These are phyloP conservation scores for Tetramorium bicarinatum DNA, from an alignment of 2,888 invertebrate genomes.

Conservation along the genomic window DNA sequence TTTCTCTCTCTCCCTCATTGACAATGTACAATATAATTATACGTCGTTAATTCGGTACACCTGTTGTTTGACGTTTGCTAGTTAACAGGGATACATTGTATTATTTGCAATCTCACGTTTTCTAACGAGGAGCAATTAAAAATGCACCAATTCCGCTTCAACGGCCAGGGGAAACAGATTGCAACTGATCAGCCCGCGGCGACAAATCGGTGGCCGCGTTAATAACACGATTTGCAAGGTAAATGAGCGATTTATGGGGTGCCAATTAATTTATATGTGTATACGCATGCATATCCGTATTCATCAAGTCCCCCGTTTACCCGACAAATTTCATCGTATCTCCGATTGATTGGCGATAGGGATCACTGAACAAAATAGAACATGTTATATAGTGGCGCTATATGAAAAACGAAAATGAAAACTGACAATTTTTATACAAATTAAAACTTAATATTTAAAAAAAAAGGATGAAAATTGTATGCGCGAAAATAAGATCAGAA, in stretches of 20 bases:
- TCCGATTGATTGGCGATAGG: background rate
- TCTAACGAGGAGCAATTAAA: constrained; percentile 54
- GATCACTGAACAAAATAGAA: background rate
- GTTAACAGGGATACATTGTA: constrained; percentile 26
- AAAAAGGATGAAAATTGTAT: background rate
- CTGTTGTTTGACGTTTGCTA: constrained; percentile 33
- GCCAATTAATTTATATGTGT: constrained; percentile 60
- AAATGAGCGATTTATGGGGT: constrained; percentile 61
- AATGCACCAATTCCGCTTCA: constrained; percentile 17
- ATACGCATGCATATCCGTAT: constrained; percentile 34
- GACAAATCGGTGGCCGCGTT: constrained; percentile 57
- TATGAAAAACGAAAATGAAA: background rate
- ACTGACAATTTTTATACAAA: background rate
- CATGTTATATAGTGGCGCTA: background rate
- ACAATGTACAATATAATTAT: constrained; percentile 41
- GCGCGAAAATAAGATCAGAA: background rate
- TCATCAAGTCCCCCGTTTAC: constrained; percentile 26
- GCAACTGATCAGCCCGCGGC: constrained; percentile 30
- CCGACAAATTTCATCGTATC: constrained; percentile 30
- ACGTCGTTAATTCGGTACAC: constrained; percentile 31
- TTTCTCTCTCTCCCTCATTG: background rate
- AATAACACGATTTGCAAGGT: constrained; percentile 60
- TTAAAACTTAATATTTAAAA: background rate
- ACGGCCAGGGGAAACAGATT: constrained; percentile 52
- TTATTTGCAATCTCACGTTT: constrained; percentile 44